Base-by-base conservation (phyloP, 2,113 vertebrate genomes). In the Vanacampus margaritifer region DNA sequence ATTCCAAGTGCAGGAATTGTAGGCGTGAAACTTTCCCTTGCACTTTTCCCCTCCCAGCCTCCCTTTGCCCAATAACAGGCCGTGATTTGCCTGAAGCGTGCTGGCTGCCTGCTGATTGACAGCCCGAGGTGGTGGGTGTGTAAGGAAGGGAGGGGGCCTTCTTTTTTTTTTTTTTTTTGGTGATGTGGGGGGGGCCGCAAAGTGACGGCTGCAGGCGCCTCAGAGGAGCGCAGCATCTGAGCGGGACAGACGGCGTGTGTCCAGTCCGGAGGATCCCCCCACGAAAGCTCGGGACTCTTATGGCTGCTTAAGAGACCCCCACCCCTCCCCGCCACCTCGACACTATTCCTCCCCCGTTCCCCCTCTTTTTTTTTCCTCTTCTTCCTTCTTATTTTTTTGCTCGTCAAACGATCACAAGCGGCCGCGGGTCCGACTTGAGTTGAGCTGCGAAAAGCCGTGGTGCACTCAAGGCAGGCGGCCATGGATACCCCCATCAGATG, bases 401-500 rank as follows among this genome's bases (percentile, higher is more conserved):
- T 64, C 23, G 24, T 65, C 26, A 36, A 71, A 70, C 82, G 81
- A 83, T 68, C 75, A 84, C 66, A 85, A 85, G 82, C 83, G 81
- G 75, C 80, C 73, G 86, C 74, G 59, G 68, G 75, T 73, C 58
- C 43, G 65, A 77, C 69, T 81, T 74, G 68, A 84, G 54, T 57
- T 57, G 73, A 76, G 82, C 73, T 87, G 80, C 78, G 81, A 83
- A 79, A 87, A 87, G 88, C 86, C 82, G 72, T 79, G 73, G 90
- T 84, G 91, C 88, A 92, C 88, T 77, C 67, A 73, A 57, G 37
- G 39, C 54, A 50, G 85, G 87, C 87, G 86, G 88, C 80, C 90
- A 93, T 93, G 92, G 92, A 93, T 90, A 92, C 86, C 84, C 90
- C 85, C 87, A 92, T 92, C 84, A 91, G 89, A 89, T 93, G 92